Percentiles rank a stretch among this genome's conserved stretches.
phyloP scores from a whole-genome alignment of 2,113 vertebrate genomes.

The Podocnemis expansa region DNA sequence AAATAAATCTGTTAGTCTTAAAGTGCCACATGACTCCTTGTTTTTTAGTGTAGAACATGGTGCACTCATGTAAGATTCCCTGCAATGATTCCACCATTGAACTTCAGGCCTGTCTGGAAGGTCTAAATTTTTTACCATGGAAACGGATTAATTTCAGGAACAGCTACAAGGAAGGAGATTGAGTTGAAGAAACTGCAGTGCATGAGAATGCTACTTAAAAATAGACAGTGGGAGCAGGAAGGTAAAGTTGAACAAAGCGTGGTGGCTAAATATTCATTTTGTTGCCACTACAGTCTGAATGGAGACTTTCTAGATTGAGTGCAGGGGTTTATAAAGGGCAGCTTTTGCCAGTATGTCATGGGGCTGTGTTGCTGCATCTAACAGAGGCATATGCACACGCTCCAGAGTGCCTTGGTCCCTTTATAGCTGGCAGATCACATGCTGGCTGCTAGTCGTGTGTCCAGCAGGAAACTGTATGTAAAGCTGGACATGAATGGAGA shows the following conservation, averaged over 20 bases:
- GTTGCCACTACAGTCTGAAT: neutral
- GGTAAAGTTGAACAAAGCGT: neutral
- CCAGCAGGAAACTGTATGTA: too few relatives aligned
- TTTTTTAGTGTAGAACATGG: neutral
- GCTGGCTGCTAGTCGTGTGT: neutral
- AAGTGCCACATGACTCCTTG: too few relatives aligned
- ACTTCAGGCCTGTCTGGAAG: slow-evolving; percentile 30
- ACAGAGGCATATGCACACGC: neutral
- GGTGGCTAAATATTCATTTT: neutral
- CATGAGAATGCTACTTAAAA: slow-evolving; percentile 53
- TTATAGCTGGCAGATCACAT: neutral
- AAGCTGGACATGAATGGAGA: neutral
- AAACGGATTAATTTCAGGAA: slow-evolving; percentile 59
- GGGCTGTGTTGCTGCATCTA: neutral
- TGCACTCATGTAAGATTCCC: neutral
- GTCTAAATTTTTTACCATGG: slow-evolving; percentile 16
- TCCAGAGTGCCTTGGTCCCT: neutral
- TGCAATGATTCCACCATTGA: neutral
- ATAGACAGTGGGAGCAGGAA: slow-evolving; percentile 57
- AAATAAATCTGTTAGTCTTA: too few relatives aligned
- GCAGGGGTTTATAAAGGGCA: fast-evolving
- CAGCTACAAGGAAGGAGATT: slow-evolving; percentile 20
- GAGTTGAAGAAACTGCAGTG: slow-evolving; percentile 46
- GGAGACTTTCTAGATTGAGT: neutral
- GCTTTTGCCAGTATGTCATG: neutral